A percentile compares a stretch with the other conserved stretches of the same genome.
These are phyloP conservation scores for Drepana falcataria DNA, from an alignment of 2,888 invertebrate genomes.

Conservation along the genomic window DNA sequence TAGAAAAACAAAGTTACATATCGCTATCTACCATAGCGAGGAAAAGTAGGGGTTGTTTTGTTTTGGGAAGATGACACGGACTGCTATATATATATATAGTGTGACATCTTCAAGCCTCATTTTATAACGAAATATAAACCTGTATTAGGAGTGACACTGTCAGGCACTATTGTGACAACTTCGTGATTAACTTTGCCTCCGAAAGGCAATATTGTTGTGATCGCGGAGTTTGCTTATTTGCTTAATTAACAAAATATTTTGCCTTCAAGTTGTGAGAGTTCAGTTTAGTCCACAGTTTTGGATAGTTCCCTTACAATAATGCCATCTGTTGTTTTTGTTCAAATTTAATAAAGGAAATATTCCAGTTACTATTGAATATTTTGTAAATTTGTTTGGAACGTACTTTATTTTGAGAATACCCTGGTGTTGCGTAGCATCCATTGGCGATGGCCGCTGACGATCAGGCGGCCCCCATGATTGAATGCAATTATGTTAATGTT, in stretches of 20 bases:
- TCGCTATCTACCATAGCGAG: too few relatives aligned
- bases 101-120: background rate
- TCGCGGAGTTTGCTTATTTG: background rate
- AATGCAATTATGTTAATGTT: too few relatives aligned
- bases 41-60: too few relatives aligned
- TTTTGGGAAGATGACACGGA: too few relatives aligned
- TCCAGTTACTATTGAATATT: background rate
- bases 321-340: background rate
- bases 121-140: background rate
- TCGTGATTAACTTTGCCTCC: background rate
- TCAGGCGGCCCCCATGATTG: too few relatives aligned
- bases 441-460: too few relatives aligned
- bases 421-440: too few relatives aligned
- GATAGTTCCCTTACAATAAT: background rate
- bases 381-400: background rate
- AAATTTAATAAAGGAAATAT: background rate
- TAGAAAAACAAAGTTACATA: too few relatives aligned
- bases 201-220: background rate
- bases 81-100: background rate
- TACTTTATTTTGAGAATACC: background rate
- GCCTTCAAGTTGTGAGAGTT: background rate
- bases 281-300: background rate
- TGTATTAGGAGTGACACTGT: background rate
- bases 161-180: background rate
- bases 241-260: background rate